Base-by-base conservation (phyloP, 2,113 vertebrate species). In the Toxotes jaculatrix region DNA sequence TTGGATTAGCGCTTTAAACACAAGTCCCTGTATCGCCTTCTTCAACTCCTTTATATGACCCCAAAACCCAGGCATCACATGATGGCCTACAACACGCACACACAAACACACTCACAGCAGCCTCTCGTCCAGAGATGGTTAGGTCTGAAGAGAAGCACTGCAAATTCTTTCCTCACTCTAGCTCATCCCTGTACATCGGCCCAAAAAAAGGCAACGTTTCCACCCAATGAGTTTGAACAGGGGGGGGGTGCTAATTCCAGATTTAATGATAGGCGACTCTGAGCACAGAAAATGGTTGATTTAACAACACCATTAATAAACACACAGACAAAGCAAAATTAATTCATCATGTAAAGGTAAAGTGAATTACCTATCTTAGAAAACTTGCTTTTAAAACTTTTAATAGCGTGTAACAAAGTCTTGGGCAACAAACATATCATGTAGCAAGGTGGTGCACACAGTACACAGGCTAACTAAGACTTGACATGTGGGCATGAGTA, bases 201-300 rank as follows among this genome's bases (percentile, higher is more conserved):
- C 92, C 92, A 90, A 93, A 94, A 91, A 91, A 92, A 93, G 88
- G 89, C 92, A 91, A 90, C 42, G 2, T 90, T 89, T 92, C 83
- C 89, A 88, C 84, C 67, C 72, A 79, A 56, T 77, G 74, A 82
- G 70, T 77, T 84, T 85, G 49, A 32, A 74, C 47, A 40, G 38
- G 51, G 59, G 27, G 3, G 6, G 13, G 23, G 63, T 57, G 60
- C 47, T 47, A 80, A 84, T 77, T 89, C 87, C 74, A 85, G 62
- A 65, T 51, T 84, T 79, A 70, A 84, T 79, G 71, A 68, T 21
- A 80, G 34, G 45, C 23, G 19, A 75, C 21, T 17, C 23, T 4
- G 12, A 66, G 43, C 72, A 53, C 31, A 61, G 43, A 62, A 17
- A 69, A 65, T 11, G 27, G 47, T n/a, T 23, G 49, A 61, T 72